phyloP scores from a whole-genome alignment of 2,113 vertebrate species.

The Rallus limicola region DNA sequence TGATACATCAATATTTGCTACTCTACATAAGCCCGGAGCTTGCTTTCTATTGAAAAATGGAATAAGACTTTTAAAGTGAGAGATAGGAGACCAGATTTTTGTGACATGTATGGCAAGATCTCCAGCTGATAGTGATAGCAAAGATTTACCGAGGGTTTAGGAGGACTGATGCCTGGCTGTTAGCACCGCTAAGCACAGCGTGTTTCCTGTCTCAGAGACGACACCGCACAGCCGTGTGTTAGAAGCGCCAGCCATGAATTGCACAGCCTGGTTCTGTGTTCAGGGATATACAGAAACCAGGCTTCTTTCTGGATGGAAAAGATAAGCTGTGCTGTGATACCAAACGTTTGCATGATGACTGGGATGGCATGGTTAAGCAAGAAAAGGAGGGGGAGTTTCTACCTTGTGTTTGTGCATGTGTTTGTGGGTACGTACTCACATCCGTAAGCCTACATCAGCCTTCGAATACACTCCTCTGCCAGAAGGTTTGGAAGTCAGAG shows the following conservation, averaged over 20 bases:
- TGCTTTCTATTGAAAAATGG: neutral
- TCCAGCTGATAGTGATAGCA: neutral
- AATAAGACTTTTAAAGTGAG: neutral
- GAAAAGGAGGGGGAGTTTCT: neutral
- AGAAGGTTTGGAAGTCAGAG: neutral
- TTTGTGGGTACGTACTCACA: rapidly evolving
- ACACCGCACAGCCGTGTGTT: rapidly evolving
- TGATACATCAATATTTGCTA: neutral
- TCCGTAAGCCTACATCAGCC: rapidly evolving
- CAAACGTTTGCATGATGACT: neutral
- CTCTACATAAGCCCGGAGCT: neutral
- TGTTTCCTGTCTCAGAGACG: neutral
- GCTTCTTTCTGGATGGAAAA: neutral
- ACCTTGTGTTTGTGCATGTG: neutral
- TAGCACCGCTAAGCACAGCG: neutral
- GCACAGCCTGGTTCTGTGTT: rapidly evolving
- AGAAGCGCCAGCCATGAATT: neutral
- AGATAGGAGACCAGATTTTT: neutral
- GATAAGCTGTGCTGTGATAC: neutral
- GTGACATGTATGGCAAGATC: neutral
- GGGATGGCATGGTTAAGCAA: neutral
- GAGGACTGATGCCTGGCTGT: neutral
- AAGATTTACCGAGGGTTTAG: neutral
- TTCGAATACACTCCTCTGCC: neutral
- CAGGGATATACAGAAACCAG: neutral